These are phyloP conservation scores for Ectemnius continuus DNA, from an alignment of 2,888 invertebrate genomes.

Conservation along the genomic window DNA sequence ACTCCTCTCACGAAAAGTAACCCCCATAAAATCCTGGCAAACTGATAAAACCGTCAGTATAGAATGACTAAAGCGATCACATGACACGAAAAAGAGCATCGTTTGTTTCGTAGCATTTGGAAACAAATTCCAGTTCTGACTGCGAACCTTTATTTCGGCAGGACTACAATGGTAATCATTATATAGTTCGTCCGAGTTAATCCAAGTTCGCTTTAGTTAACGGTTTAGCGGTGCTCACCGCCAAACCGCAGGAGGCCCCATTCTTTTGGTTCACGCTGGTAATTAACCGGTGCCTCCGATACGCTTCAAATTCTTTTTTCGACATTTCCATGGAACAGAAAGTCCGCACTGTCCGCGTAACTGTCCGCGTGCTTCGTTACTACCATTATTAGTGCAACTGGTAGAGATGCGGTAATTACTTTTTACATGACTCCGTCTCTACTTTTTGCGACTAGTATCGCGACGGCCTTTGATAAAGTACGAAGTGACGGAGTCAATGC, in stretches of 20 bases:
- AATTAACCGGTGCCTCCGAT: slow-evolving; percentile 58
- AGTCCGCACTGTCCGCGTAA: slow-evolving; percentile 10
- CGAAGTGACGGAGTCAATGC: slow-evolving; percentile 8
- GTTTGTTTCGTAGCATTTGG: no score
- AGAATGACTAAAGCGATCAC: no score
- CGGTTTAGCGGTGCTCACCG: slow-evolving; percentile 44
- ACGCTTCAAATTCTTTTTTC: slow-evolving; percentile 53
- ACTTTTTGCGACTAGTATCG: slow-evolving; percentile 10
- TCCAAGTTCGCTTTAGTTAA: slow-evolving; percentile 46
- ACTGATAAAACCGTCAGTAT: no score
- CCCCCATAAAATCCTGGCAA: no score
- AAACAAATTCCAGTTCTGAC: no score
- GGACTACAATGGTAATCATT: slow-evolving; percentile 36
- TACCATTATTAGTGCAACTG: no score
- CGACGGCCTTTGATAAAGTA: slow-evolving; percentile 35
- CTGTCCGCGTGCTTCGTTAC: no score
- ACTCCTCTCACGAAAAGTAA: no score
- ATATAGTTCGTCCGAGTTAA: slow-evolving; percentile 12
- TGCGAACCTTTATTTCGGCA: slow-evolving; percentile 11
- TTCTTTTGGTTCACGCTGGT: slow-evolving; percentile 40
- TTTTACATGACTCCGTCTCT: no score
- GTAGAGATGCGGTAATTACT: no score
- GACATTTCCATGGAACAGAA: slow-evolving; percentile 45
- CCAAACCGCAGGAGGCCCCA: slow-evolving; percentile 39
- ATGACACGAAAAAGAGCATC: no score